Evolutionary conservation across 2,113 vertebrate species (phyloP).

Genomic region (Mormoops blainvillei): DNA sequence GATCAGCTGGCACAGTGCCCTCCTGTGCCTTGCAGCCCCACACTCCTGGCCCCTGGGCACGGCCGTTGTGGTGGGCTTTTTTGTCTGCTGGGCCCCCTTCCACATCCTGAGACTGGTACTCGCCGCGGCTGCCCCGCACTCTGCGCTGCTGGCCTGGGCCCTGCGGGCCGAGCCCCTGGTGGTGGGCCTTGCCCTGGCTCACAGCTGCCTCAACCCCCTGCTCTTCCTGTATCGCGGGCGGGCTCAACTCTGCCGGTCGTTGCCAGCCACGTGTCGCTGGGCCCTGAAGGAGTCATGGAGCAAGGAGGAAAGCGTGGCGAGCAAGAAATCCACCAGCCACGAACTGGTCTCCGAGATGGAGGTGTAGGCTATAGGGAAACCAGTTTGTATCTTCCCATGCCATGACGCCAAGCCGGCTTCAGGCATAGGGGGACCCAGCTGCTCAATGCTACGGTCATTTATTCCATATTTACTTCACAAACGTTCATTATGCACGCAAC

Average conservation of each 20-base stretch:
- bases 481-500: neutral
- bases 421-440: neutral
- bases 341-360: slow-evolving; percentile 11
- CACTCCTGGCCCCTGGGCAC: slow-evolving; percentile 68
- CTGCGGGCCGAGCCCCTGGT: slow-evolving; percentile 61
- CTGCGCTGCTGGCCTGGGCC: rapidly evolving
- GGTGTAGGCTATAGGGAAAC: neutral
- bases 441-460: neutral
- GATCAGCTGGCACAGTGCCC: slow-evolving; percentile 75
- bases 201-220: slow-evolving; percentile 92
- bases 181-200: slow-evolving; percentile 84
- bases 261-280: slow-evolving; percentile 7
- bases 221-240: slow-evolving; percentile 74
- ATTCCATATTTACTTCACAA: neutral
- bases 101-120: slow-evolving; percentile 78
- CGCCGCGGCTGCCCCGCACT: rapidly evolving
- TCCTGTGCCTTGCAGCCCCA: slow-evolving; percentile 56
- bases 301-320: neutral
- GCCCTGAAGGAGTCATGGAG: neutral
- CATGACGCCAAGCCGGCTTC: neutral
- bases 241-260: neutral
- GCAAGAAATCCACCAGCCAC: neutral
- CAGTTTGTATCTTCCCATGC: neutral
- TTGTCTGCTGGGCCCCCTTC: slow-evolving; percentile 89
- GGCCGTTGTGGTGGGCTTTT: slow-evolving; percentile 83